Conservation (phyloP, 2,888 invertebrate species). For the Gymnosoma rotundatum region DNA sequence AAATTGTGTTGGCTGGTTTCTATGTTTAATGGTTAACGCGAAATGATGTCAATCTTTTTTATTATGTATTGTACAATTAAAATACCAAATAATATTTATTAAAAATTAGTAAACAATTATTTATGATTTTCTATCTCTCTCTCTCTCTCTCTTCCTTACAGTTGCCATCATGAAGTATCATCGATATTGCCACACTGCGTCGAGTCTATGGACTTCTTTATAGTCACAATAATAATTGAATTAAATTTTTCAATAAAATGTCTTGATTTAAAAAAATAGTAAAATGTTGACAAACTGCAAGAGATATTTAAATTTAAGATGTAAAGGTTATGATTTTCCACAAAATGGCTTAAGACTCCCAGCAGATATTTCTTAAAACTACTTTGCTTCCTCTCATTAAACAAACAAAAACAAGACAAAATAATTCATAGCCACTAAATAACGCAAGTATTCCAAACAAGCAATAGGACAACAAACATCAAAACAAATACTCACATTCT, state of each 20-base stretch:
- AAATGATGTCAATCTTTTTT: background rate
- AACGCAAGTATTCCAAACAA: background rate
- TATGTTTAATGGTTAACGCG: no score
- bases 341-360: slow-evolving; percentile 50
- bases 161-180: slow-evolving; percentile 33
- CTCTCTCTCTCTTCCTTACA: slow-evolving; percentile 42
- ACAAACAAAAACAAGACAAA: background rate
- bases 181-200: background rate
- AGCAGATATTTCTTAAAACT: slow-evolving; percentile 28
- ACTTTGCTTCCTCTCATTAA: slow-evolving; percentile 55
- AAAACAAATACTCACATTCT: no score
- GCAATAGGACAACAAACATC: background rate
- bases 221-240: background rate
- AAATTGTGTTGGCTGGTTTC: no score
- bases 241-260: slow-evolving; percentile 39
- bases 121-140: background rate
- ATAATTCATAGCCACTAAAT: slow-evolving; percentile 6
- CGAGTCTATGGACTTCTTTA: slow-evolving; percentile 22
- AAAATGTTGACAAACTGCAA: slow-evolving; percentile 44
- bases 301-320: slow-evolving; percentile 19
- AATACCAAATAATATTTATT: background rate
- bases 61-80: background rate
- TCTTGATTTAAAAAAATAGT: slow-evolving; percentile 54
- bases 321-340: slow-evolving; percentile 51
- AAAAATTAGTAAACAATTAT: background rate